These are phyloP conservation scores for Sepioteuthis lessoniana DNA, from an alignment of 2,888 invertebrate species.

Conservation along the genomic window DNA sequence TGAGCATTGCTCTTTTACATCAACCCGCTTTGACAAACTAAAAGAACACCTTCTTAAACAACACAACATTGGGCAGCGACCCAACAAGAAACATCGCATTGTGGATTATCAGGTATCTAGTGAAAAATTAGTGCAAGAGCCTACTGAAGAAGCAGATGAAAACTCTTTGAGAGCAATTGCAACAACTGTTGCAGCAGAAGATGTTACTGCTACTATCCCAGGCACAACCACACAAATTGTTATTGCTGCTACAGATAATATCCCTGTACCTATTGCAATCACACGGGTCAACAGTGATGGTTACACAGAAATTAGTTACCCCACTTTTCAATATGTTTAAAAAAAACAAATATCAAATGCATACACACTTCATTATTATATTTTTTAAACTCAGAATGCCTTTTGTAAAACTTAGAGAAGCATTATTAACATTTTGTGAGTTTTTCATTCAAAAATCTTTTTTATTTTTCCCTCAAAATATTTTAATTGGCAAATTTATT, in stretches of 20 bases:
- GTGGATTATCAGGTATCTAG: constrained; percentile 51
- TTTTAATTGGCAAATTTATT: not conserved
- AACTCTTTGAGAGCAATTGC: not conserved
- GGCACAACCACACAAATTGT: constrained; percentile 47
- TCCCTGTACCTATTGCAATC: constrained; percentile 41
- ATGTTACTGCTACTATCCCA: not conserved
- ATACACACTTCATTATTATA: not conserved
- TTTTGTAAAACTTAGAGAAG: not conserved
- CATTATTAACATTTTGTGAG: not conserved
- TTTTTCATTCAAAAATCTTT: not conserved
- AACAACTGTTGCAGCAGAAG: not conserved
- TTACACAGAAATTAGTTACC: constrained; percentile 45
- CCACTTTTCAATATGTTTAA: constrained; percentile 45
- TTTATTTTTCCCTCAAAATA: not conserved
- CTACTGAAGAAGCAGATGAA: constrained; percentile 36
- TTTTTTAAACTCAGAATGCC: not conserved
- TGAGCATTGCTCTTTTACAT: constrained; percentile 76
- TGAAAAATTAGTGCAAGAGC: not conserved
- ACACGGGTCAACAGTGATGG: constrained; percentile 46
- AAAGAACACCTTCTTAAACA: constrained; percentile 77
- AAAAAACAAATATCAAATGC: not conserved
- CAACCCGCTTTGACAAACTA: constrained; percentile 78
- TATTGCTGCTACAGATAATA: constrained; percentile 38
- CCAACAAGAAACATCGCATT: constrained; percentile 61
- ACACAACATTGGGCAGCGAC: constrained; percentile 69